Evolutionary conservation across 2,113 vertebrate species (phyloP), one percentile per base, ranked within the genome.

Genomic region (Ameiurus melas): DNA sequence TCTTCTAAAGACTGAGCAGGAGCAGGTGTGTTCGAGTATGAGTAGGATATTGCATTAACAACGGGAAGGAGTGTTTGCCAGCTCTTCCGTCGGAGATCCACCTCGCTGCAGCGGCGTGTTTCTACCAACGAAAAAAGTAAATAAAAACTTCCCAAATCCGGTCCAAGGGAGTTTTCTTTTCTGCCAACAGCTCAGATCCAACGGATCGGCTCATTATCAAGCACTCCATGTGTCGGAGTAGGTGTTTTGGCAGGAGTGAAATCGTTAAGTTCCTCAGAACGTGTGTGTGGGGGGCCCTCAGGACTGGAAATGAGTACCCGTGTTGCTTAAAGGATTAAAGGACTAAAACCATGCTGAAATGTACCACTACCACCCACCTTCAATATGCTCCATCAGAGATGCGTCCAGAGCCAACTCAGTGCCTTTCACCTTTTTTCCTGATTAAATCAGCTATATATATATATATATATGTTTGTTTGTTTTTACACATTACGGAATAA

Each of bases 271-370:
- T 77, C 43, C 12, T 2, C 73, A 77, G 22, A 12, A 6, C 47
- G 47, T 51, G 47, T 51, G 47, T 51, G 47, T 7, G 5, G 3
- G 27, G 47, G 47, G 73, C 73, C 73, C 43, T 51, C 43, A 27
- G 39, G 77, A 79, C 47, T 53, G 77, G 77, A 55, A 79, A 79
- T 55, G 77, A 53, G 77, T 55, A 4, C 27, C 25, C 51, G 27
- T 79, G 77, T 79, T 79, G 77, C 27, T 53, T 30, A 79, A n/a
- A 30, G 77, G 77, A 79, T 79, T 55, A 79, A 47, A 51, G 22
- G 73, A 51, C 73, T 53, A n/a, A 81, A 81, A 57, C n/a, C n/a
- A 57, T 58, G n/a, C n/a, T 19, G 53, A 80, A 57, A 80, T 57
- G 8, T 30, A 30, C 53, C 53, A 13, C 79, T 13, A 25, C 55